Evolutionary conservation across 2,888 invertebrate species (phyloP), one percentile per base, ranked within the genome.

Genomic region (Disparrhopalites patrizii): DNA sequence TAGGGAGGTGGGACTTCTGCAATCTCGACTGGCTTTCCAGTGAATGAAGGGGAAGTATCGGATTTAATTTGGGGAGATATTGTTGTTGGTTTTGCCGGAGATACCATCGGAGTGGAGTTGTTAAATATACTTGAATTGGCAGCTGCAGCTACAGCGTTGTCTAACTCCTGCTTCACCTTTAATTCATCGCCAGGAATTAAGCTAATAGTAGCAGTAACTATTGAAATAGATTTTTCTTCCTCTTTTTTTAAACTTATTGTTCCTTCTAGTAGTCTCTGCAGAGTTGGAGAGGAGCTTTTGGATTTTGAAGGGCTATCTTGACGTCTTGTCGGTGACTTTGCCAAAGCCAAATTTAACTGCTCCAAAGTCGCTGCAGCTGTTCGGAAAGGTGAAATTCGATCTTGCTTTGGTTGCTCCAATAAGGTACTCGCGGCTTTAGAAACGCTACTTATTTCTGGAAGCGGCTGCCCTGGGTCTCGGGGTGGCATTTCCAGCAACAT

Each of bases 401-500:
- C 54, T n/a, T n/a, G 54, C 20, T 54, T 54, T n/a, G 30, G n/a
- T 2, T 54, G 54, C 3, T 54, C 47, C 33, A 54, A 1, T 31
- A 31, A 23, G 2, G 20, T 18, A 54, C 57, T 58, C 50, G 38
- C 50, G 2, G 57, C 51, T n/a, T 57, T 65, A 4, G 58, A 57
- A 13, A 58, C 50, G 15, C 25, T 51, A 28, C 47, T 47, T 28
- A 75, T 76, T 58, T 74, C 73, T n/a, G 80, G 79, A 36, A 78
- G 70, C 13, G 77, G 76, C 69, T 79, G 80, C 0, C 81, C 79
- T 5, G 81, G 80, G 65, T 79, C 77, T 68, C 80, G 75, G 3
- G 80, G 79, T 65, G 83, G 81, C 70, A 82, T 82, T 71, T 86
- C 89, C 5, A 90, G 79, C 7, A 90, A 79, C 84, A 87, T 86